Conservation (phyloP, 2,888 invertebrate species). For the Drosophila prostipennis region DNA sequence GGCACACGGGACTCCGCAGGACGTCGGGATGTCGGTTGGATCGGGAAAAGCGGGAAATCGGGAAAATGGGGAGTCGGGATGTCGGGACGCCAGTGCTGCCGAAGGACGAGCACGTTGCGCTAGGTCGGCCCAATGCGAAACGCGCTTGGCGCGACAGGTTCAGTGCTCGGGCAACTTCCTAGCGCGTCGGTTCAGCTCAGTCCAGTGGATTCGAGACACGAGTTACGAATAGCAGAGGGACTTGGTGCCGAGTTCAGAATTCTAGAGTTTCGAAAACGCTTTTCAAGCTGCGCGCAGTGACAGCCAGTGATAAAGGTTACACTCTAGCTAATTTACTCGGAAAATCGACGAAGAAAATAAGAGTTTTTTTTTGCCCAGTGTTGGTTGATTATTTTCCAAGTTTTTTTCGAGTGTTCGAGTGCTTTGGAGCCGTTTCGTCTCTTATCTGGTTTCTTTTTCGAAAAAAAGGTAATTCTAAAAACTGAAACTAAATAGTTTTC, state of each 20-base stretch:
- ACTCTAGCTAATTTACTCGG: background rate
- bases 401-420: constrained; percentile 40
- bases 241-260: background rate
- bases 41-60: constrained; percentile 10
- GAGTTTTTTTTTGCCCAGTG: constrained; percentile 30
- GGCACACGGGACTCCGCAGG: constrained; percentile 8
- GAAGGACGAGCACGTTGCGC: constrained; percentile 38
- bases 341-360: too few relatives aligned
- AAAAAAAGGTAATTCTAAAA: constrained; percentile 15
- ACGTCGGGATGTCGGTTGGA: background rate
- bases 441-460: background rate
- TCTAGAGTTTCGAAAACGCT: constrained; percentile 2
- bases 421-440: constrained; percentile 7
- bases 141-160: constrained; percentile 63
- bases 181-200: constrained; percentile 82
- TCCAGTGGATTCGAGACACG: constrained; percentile 14
- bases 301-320: constrained; percentile 11
- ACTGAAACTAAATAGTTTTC: background rate
- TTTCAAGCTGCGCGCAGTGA: constrained; percentile 7
- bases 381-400: constrained; percentile 16
- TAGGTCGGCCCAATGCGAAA: constrained; percentile 63
- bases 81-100: constrained; percentile 23
- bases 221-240: background rate
- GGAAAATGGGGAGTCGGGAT: constrained; percentile 15
- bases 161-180: constrained; percentile 84